Conservation (phyloP, 1,140 invertebrate species). For the Helicorthomorpha holstii region DNA sequence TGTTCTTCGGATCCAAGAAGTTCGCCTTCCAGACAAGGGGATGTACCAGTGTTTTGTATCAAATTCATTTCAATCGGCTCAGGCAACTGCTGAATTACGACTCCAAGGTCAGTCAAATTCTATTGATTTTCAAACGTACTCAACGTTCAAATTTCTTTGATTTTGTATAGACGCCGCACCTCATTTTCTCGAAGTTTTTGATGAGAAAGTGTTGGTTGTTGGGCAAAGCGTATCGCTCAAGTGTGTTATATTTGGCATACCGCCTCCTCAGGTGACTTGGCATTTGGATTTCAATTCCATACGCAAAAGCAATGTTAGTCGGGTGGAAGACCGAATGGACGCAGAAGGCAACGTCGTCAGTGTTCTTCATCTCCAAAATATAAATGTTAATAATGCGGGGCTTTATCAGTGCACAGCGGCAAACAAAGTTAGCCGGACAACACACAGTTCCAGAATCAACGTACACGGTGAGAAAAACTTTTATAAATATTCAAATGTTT, state of each 20-base stretch:
- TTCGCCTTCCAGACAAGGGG: constrained; percentile 58
- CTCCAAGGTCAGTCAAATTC: constrained; percentile 49
- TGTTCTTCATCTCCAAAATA: neutral
- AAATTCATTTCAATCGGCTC: constrained; percentile 67
- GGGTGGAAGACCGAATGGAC: neutral
- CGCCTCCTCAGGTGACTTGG: neutral
- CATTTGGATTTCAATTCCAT: constrained; percentile 1
- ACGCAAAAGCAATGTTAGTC: neutral
- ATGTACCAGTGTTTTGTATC: constrained; percentile 80
- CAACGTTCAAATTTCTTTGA: neutral
- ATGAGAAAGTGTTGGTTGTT: neutral
- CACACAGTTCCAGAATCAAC: constrained; percentile 1
- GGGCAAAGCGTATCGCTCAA: constrained; percentile 1
- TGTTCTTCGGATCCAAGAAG: constrained; percentile 43
- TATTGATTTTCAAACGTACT: neutral
- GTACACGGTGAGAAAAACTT: constrained; percentile 4
- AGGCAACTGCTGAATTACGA: constrained; percentile 59
- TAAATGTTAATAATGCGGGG: constrained; percentile 37
- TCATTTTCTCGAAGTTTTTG: neutral
- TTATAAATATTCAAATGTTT: neutral
- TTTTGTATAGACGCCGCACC: neutral
- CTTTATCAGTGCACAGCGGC: constrained; percentile 64
- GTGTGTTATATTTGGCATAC: constrained; percentile 1
- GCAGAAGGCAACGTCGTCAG: constrained; percentile 2
- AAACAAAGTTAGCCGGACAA: constrained; percentile 28